These are phyloP conservation scores for Prunella fulvescens DNA, from an alignment of 2,113 vertebrate genomes.

Conservation along the genomic window DNA sequence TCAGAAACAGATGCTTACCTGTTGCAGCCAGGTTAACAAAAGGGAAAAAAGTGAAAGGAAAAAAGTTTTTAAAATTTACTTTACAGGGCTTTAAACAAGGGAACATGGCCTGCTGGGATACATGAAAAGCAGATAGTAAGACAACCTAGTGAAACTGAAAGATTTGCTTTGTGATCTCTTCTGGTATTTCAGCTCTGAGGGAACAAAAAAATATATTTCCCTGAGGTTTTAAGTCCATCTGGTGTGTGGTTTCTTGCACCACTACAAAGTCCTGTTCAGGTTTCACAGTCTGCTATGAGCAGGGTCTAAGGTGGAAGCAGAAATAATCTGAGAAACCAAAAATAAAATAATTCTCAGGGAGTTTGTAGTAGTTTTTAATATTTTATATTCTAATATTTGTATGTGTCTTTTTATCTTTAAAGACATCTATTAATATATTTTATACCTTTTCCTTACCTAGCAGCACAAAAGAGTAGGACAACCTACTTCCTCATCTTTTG, in stretches of 20 bases:
- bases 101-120: not conserved
- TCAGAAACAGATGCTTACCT: not conserved
- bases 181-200: not conserved
- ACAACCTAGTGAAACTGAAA: not conserved
- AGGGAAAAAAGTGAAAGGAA: accelerated
- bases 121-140: not conserved
- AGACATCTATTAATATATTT: not conserved
- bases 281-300: not conserved
- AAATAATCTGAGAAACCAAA: not conserved
- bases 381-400: not conserved
- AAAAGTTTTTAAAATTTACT: not conserved
- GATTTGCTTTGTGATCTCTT: not conserved
- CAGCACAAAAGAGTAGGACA: not conserved
- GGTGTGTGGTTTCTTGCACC: not conserved
- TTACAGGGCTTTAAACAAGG: not conserved
- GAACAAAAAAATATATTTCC: not conserved
- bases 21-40: not conserved
- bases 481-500: not conserved
- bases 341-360: not conserved
- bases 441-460: not conserved
- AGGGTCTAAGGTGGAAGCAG: not conserved
- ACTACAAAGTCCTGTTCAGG: not conserved
- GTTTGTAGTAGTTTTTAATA: not conserved
- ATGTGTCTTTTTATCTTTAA: not conserved
- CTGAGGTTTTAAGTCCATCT: not conserved